A percentile compares a stretch with the other conserved stretches of the same genome.
These are phyloP conservation scores for Cisticola juncidis DNA, from an alignment of 2,113 vertebrate genomes.

Conservation along the genomic window DNA sequence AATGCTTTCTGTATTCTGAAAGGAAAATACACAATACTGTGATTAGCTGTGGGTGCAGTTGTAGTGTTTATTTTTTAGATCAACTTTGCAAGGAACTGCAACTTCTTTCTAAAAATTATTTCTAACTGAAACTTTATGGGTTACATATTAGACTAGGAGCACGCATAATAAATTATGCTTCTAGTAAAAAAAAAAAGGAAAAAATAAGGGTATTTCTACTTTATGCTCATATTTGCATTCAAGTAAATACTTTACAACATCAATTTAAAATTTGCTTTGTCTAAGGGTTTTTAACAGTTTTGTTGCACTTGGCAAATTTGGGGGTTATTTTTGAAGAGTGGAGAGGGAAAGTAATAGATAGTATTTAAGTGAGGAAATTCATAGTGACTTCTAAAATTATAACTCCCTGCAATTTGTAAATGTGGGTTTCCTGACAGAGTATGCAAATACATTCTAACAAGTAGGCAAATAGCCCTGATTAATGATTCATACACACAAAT, in stretches of 20 bases:
- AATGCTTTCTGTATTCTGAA: neutral
- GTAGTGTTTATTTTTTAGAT: neutral
- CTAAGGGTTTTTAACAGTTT: neutral
- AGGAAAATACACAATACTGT: neutral
- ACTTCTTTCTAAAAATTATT: neutral
- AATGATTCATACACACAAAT: neutral
- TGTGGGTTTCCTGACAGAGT: neutral
- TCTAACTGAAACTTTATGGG: neutral
- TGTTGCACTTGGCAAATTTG: neutral
- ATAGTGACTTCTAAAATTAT: neutral
- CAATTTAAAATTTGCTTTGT: neutral
- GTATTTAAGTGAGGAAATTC: neutral
- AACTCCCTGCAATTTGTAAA: neutral
- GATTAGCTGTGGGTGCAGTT: neutral
- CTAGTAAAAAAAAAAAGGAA: neutral
- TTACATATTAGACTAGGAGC: neutral
- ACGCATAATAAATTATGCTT: neutral
- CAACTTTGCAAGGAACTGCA: neutral
- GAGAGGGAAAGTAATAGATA: neutral
- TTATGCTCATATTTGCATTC: neutral
- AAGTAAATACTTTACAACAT: neutral
- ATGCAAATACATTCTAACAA: neutral
- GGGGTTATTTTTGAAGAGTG: neutral
- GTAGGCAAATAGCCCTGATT: neutral
- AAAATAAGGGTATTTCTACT: neutral